Conservation (phyloP, 1,140 invertebrate species). For the Agrilus planipennis region DNA sequence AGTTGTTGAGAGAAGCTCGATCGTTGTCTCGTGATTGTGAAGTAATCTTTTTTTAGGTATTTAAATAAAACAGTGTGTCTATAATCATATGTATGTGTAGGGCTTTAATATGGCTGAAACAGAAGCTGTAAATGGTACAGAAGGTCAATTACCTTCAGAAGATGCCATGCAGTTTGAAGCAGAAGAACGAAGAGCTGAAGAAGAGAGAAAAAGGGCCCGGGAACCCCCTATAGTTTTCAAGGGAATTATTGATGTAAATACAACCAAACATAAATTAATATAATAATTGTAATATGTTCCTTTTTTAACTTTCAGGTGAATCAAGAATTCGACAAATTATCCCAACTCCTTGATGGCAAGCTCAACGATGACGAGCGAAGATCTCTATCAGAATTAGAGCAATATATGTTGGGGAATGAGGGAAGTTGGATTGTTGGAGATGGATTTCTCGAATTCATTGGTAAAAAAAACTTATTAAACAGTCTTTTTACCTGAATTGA, state of each 20-base stretch:
- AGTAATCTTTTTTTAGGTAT: too few species aligned
- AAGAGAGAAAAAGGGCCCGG: conserved; percentile 57
- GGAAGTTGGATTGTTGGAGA: conserved; percentile 86
- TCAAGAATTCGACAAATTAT: conserved; percentile 51
- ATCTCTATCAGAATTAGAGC: conserved; percentile 66
- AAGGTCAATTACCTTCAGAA: conserved; percentile 35
- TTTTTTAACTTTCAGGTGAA: too few species aligned
- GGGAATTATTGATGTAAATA: conserved; percentile 57
- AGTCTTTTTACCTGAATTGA: too few species aligned
- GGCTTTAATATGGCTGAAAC: conserved; percentile 39
- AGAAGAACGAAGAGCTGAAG: conserved; percentile 50
- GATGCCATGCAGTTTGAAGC: conserved; percentile 47
- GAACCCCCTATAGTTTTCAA: conserved; percentile 78
- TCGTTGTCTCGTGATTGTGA: background rate
- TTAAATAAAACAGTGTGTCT: too few species aligned
- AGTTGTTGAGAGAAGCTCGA: conserved; percentile 37
- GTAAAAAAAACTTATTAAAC: conserved; percentile 37
- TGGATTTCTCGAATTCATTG: conserved; percentile 72
- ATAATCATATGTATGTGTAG: too few species aligned
- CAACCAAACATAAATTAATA: too few species aligned
- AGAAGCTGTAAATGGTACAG: conserved; percentile 27
- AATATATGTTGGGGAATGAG: conserved; percentile 77
- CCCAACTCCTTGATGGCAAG: conserved; percentile 48
- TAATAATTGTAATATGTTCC: too few species aligned
- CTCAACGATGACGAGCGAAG: conserved; percentile 55